phyloP scores from a whole-genome alignment of 2,888 invertebrate genomes.

The Cacoxenus indagator region DNA sequence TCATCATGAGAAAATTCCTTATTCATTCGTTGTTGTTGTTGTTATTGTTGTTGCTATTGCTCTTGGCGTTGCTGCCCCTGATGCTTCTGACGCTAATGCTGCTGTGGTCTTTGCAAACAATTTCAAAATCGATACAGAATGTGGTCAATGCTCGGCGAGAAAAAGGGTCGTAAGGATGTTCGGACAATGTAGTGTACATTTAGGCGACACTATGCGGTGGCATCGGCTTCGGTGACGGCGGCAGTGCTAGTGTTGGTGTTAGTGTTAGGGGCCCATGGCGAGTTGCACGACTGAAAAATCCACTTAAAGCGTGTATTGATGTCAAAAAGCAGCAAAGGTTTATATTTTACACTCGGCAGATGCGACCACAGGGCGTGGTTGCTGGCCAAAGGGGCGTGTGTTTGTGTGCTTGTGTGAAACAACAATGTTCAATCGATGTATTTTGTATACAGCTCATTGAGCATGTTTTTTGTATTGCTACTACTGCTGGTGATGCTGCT shows the following conservation, averaged over 20 bases:
- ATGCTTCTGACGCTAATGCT: neutral
- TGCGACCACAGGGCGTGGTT: neutral
- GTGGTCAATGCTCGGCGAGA: neutral
- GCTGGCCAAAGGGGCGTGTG: neutral
- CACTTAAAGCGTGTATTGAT: conserved; percentile 20
- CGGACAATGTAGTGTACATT: neutral
- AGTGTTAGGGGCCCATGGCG: neutral
- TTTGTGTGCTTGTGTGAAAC: neutral
- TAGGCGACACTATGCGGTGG: neutral
- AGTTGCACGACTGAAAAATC: conserved; percentile 8
- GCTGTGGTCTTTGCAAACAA: conserved; percentile 19
- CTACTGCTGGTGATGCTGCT: neutral
- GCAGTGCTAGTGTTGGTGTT: no score
- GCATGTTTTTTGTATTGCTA: conserved; percentile 6
- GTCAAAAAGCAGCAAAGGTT: conserved; percentile 21
- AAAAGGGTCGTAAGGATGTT: neutral
- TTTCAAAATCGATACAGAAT: conserved; percentile 21
- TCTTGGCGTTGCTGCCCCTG: neutral
- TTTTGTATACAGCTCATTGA: conserved; percentile 22
- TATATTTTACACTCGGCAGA: conserved; percentile 19
- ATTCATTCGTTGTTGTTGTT: neutral
- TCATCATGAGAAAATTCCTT: neutral
- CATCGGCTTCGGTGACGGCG: no score
- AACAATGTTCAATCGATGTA: conserved; percentile 12
- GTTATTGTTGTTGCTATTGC: neutral